phyloP scores from a whole-genome alignment of 2,113 vertebrate genomes.

The Lophius piscatorius region DNA sequence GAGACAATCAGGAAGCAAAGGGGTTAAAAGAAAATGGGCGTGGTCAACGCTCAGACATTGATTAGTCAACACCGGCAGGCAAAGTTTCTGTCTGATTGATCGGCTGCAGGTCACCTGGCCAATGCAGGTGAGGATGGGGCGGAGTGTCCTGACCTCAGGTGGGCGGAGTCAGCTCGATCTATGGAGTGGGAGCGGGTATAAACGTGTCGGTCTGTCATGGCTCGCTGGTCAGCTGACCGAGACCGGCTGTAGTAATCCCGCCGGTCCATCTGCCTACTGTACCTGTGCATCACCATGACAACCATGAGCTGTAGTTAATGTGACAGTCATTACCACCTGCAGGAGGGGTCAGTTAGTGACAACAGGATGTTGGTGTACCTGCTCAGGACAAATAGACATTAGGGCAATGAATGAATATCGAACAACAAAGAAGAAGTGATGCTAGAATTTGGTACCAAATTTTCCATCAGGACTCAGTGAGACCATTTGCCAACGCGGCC shows the following conservation, averaged over 20 bases:
- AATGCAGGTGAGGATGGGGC: slow-evolving; percentile 96
- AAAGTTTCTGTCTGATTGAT: slow-evolving; percentile 66
- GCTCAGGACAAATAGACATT: not conserved
- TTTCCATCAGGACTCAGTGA: slow-evolving; percentile 7
- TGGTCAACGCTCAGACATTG: not conserved
- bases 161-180: slow-evolving; percentile 89
- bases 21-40: not conserved
- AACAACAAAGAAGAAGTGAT: slow-evolving; percentile 9
- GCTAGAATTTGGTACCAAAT: not conserved
- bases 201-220: slow-evolving; percentile 86
- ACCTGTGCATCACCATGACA: slow-evolving; percentile 88
- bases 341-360: not conserved
- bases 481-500: no score
- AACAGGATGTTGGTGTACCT: not conserved
- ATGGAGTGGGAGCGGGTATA: slow-evolving; percentile 90
- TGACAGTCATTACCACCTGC: slow-evolving; percentile 76
- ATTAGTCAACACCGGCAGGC: not conserved
- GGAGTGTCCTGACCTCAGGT: slow-evolving; percentile 94
- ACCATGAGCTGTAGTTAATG: slow-evolving; percentile 44
- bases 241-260: slow-evolving; percentile 94
- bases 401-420: not conserved
- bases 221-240: slow-evolving; percentile 92
- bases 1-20: slow-evolving; percentile 1
- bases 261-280: slow-evolving; percentile 89
- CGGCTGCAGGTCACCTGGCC: slow-evolving; percentile 90